Conservation (phyloP, 2,888 invertebrate species). For the Caenorhabditis sulstoni region DNA sequence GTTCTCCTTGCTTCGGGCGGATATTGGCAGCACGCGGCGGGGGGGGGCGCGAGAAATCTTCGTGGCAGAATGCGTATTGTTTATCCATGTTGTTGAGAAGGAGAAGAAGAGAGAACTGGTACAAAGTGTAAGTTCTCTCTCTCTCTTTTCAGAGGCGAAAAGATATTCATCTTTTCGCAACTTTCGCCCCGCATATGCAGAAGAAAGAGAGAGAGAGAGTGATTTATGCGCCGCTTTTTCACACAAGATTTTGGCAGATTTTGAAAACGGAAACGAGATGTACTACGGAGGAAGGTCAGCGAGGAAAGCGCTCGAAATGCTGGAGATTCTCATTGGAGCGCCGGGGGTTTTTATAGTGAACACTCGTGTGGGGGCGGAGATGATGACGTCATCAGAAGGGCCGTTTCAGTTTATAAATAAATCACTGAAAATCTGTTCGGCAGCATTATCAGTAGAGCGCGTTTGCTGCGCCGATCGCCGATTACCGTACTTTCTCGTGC, state of each 20-base stretch:
- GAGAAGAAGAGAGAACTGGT: background rate
- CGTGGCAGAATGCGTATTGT: no score
- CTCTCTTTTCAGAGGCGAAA: no score
- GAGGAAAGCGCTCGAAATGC: background rate
- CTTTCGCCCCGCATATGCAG: background rate
- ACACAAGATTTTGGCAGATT: background rate
- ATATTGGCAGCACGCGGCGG: background rate
- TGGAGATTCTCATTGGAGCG: no score
- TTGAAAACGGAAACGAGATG: background rate
- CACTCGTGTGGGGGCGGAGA: no score
- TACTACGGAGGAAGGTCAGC: background rate
- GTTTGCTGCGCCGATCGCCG: no score
- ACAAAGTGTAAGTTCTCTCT: background rate
- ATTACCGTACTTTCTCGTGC: no score
- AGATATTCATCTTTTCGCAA: constrained; percentile 7
- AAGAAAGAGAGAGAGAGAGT: background rate
- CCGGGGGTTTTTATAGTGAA: no score
- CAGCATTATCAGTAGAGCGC: no score
- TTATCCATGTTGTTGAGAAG: background rate
- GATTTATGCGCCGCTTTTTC: background rate
- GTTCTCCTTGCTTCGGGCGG: background rate
- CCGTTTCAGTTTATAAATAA: no score
- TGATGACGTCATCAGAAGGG: no score
- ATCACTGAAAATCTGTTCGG: no score
- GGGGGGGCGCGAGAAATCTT: background rate